Evolutionary conservation across 2,113 vertebrate genomes (phyloP).

Genomic region (Aix galericulata): DNA sequence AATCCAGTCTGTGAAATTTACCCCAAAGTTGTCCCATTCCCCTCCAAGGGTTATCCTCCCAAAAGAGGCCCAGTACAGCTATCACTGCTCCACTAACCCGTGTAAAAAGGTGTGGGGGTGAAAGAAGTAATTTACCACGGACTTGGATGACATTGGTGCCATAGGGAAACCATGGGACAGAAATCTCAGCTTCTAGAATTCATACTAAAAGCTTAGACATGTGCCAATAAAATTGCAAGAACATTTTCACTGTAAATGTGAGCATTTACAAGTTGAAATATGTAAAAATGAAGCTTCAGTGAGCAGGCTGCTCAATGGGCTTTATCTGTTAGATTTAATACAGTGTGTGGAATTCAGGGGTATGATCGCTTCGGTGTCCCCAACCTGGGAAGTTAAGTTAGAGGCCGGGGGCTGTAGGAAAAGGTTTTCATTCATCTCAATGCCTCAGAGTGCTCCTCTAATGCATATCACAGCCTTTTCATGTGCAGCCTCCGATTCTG

Average conservation of each 20-base stretch:
- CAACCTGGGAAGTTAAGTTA: not conserved
- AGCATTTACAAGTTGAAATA: not conserved
- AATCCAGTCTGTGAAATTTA: not conserved
- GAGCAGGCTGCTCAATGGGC: not conserved
- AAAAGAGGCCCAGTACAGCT: not conserved
- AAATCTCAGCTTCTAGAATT: not conserved
- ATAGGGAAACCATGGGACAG: not conserved
- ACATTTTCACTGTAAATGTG: not conserved
- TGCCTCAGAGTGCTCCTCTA: not conserved
- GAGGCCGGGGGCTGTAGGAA: not conserved
- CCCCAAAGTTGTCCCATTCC: not conserved
- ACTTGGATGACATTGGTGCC: not conserved
- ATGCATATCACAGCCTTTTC: not conserved
- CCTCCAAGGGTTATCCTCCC: not conserved
- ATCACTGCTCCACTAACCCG: not conserved
- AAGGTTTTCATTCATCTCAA: not conserved
- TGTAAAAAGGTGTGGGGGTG: not conserved
- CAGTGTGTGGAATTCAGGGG: not conserved
- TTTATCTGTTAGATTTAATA: not conserved
- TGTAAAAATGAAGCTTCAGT: not conserved
- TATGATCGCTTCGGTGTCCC: not conserved
- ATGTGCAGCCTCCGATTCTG: accelerated
- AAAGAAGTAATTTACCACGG: not conserved
- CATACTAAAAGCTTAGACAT: not conserved
- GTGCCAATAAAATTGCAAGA: not conserved